Base-by-base conservation (phyloP, 2,797 vertebrate species). In the Pangasius macronema region DNA sequence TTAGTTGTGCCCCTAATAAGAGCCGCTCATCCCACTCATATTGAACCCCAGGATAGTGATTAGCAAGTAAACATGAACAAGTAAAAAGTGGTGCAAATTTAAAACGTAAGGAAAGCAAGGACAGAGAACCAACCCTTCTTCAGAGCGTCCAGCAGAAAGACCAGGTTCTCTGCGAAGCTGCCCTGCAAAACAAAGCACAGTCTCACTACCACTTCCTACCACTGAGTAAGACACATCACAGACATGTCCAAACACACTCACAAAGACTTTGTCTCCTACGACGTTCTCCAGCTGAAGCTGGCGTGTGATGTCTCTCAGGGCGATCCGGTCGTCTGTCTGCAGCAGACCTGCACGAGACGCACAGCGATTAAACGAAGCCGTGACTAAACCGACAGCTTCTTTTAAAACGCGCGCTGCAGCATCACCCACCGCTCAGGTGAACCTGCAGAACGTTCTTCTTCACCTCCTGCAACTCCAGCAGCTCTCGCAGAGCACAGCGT, bases 261-360 rank as follows among this genome's bases (percentile, higher is more conserved):
- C 98, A 96, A 99, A 99, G 89, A 99, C 97, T 97, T 97, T 98
- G 93, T 99, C 98, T 18, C 97, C 98, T 10, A 99, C 97, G 5
- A 97, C 97, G 20, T 99, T 99, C 93, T 99, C 98, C 92, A 99
- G 94, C 76, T 96, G 94, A 87, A 99, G 94, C 86, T 99, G 99
- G 7, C 97, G 95, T 9, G 98, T 99, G 89, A 99, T 99, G 94
- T 99, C 99, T 89, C 97, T 99, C 3, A 99, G 94, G 7, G 98
- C 97, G 88, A 98, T 96, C 91, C 95, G 96, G 91, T 98, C 98
- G 27, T 96, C 97, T 0, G 97, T 98, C 94, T 99, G 99, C 88
- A 99, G 93, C 51, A 99, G 95, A 65, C 99, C 99, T 99, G 85
- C 51, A 77, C 83, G 82, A 11, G 36, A 55, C 20, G 27, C 46